phyloP scores from a whole-genome alignment of 2,113 vertebrate genomes.

The Riparia riparia region DNA sequence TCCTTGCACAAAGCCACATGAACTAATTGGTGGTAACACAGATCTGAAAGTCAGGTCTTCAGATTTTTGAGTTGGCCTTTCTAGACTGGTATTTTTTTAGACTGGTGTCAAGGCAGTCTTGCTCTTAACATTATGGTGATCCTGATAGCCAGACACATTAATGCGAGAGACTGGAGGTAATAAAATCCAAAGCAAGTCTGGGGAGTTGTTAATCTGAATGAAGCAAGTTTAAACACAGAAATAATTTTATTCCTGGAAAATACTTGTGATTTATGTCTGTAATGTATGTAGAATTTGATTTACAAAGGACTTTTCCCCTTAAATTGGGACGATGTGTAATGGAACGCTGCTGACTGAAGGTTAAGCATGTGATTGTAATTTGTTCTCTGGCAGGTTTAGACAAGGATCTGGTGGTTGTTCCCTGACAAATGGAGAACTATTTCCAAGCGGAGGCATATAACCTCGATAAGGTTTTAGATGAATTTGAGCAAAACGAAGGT shows the following conservation, averaged over 20 bases:
- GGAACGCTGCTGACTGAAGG: neutral
- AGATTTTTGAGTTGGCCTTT: neutral
- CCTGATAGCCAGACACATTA: neutral
- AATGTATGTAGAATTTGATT: neutral
- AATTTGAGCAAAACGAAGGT: conserved; percentile 99
- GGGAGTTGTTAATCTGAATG: neutral
- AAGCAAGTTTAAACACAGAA: neutral
- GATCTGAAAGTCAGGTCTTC: neutral
- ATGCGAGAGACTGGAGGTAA: neutral
- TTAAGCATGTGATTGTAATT: conserved; percentile 23
- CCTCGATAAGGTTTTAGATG: conserved; percentile 99
- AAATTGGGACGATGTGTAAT: neutral
- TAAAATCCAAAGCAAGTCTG: neutral
- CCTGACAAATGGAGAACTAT: conserved; percentile 99
- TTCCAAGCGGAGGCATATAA: conserved; percentile 99
- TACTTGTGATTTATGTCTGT: neutral
- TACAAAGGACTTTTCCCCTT: neutral
- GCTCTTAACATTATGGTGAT: neutral
- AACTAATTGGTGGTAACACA: neutral
- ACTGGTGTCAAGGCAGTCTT: neutral
- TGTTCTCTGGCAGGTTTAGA: conserved; percentile 81
- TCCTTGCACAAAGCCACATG: neutral
- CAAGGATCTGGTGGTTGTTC: conserved; percentile 83
- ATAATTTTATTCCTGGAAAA: neutral
- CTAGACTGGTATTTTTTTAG: neutral